phyloP scores from a whole-genome alignment of 2,888 invertebrate species.

The Pandemis cinnamomeana region DNA sequence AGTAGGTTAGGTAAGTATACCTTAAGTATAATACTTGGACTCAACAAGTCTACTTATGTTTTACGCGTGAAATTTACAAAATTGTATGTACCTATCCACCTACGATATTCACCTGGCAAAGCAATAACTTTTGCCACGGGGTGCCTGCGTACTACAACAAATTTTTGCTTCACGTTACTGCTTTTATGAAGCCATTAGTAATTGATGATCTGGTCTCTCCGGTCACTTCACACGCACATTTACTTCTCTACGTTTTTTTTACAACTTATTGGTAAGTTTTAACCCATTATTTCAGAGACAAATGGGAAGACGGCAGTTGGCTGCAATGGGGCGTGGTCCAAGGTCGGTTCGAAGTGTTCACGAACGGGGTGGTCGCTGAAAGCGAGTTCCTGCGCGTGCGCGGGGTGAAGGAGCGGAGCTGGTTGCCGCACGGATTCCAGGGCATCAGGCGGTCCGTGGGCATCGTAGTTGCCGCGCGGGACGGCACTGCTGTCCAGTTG shows the following conservation, averaged over 20 bases:
- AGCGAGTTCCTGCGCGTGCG: constrained; percentile 78
- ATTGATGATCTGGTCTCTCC: too few relatives aligned
- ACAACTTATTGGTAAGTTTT: neutral
- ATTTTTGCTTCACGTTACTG: too few relatives aligned
- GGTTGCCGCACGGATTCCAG: constrained; percentile 62
- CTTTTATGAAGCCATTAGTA: too few relatives aligned
- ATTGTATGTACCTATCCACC: too few relatives aligned
- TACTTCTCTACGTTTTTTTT: neutral
- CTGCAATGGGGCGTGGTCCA: constrained; percentile 87
- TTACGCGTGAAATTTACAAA: neutral
- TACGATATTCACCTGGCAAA: too few relatives aligned
- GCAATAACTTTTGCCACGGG: too few relatives aligned
- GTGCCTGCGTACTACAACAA: too few relatives aligned
- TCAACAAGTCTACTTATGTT: neutral
- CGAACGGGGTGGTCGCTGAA: constrained; percentile 60
- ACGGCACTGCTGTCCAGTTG: constrained; percentile 85
- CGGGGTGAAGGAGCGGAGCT: constrained; percentile 77
- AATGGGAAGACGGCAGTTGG: constrained; percentile 78
- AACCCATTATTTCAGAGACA: constrained; percentile 59
- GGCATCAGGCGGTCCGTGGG: constrained; percentile 62
- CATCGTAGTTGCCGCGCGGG: constrained; percentile 71
- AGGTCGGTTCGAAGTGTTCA: constrained; percentile 82
- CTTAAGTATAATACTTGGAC: neutral
- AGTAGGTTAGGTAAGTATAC: too few relatives aligned
- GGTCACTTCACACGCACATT: too few relatives aligned